A percentile compares a stretch with the other conserved stretches of the same genome.
Conservation (phyloP, 2,797 vertebrate species). For the Syncerus caffer region DNA sequence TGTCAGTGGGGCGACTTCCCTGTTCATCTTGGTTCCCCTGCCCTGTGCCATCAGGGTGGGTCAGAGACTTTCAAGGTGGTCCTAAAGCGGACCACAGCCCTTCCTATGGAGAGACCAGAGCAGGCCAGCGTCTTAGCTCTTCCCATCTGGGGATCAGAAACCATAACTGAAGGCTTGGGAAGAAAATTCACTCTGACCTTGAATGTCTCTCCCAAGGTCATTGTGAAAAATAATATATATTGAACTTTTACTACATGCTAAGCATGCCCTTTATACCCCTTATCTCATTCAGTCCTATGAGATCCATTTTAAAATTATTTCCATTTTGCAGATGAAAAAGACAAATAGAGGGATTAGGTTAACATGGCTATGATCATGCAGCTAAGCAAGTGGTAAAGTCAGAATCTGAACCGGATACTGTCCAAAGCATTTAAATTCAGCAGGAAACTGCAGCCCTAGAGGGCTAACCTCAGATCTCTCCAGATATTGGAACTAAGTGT, state of each 20-base stretch:
- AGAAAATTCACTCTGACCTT: slow-evolving; percentile 57
- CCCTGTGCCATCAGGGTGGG: not conserved
- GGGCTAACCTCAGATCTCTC: not conserved
- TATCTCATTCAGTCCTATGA: not conserved
- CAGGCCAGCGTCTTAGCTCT: not conserved
- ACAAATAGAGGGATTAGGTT: not conserved
- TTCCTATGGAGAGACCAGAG: not conserved
- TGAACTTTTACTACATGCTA: not conserved
- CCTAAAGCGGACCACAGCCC: not conserved
- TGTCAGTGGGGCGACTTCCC: not conserved
- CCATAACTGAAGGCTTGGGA: not conserved
- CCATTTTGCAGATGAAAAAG: not conserved
- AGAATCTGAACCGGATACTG: not conserved
- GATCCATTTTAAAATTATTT: not conserved
- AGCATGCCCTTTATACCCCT: not conserved
- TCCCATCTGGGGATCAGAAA: not conserved
- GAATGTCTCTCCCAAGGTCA: slow-evolving; percentile 40
- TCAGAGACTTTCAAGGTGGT: not conserved
- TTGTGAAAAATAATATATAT: not conserved
- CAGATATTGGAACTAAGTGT: not conserved
- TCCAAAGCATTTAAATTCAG: not conserved
- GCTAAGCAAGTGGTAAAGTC: not conserved
- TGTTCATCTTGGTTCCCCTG: not conserved
- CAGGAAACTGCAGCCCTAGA: not conserved
- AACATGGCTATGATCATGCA: not conserved